Evolutionary conservation across 2,888 invertebrate genomes (phyloP), one percentile per base, ranked within the genome.

Genomic region (Tanytarsus gracilentus): DNA sequence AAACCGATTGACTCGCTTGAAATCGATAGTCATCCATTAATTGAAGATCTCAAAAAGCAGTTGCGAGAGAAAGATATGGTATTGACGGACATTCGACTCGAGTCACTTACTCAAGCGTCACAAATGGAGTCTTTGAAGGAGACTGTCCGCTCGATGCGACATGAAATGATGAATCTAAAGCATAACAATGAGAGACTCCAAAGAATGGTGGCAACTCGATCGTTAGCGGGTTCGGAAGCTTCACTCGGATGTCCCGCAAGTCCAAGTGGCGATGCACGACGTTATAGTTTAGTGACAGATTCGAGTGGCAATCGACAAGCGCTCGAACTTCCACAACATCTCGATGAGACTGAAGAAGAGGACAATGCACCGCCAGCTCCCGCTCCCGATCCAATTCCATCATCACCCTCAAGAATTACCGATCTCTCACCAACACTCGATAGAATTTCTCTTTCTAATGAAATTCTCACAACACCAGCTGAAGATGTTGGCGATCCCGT

Each of bases 171-270:
- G 69, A 92, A 89, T 69, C 77, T 99, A 67, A 96, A 96, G 72
- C 93, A 96, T 68, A 97, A 98, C 75, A 97, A 98, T 72, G 94
- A 96, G 71, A 81, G 96, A 23, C 79, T 97, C 1, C 95, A 95
- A 70, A 81, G 92, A 68, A 76, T 96, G 71, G 92, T 96, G 56
- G 81, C 81, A 63, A 81, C 79, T 62, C 76, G 81, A 36, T 82
- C 81, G 1, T 68, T 82, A 63, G 81, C 81, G 4, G 82, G 82
- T 18, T 81, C 81, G 61, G 81, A 81, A 65, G 80, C 74, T 39
- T 82, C 82, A 2, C 68, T 82, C 18, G 80, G 80, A 1, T 71
- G 62, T 65, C 72, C 73, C 4, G 69, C 72, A 14, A 73, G 74
- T 63, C 74, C 74, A 4, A 74, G 69, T 64, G 73, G 72, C 30